Evolutionary conservation across 2,113 vertebrate species (phyloP).

Genomic region (Ardeotis arabs): DNA sequence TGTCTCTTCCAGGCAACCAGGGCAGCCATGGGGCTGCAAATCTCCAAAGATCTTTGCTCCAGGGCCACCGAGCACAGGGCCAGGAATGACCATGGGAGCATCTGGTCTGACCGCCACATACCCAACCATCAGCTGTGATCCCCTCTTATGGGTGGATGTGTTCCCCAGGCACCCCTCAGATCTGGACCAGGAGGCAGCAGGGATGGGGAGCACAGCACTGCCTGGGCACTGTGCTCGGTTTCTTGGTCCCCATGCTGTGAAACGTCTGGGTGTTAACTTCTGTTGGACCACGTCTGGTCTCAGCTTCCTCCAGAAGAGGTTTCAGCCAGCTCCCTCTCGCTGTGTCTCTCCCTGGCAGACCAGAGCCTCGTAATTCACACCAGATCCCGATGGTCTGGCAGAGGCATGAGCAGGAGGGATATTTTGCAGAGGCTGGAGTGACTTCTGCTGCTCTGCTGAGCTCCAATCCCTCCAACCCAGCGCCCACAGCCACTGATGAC

Average conservation of each 20-base stretch:
- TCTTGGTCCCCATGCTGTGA: rapidly evolving
- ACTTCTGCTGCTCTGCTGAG: background rate
- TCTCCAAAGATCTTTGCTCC: background rate
- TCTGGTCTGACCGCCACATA: background rate
- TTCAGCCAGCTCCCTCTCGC: background rate
- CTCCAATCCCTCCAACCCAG: background rate
- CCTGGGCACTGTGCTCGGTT: rapidly evolving
- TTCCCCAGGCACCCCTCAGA: background rate
- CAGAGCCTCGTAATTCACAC: background rate
- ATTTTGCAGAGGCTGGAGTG: background rate
- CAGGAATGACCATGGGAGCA: rapidly evolving
- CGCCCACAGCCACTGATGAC: background rate
- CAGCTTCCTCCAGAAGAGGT: background rate
- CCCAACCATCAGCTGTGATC: background rate
- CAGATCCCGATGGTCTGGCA: rapidly evolving
- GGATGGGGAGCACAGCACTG: background rate
- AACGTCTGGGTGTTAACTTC: background rate
- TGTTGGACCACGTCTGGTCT: background rate
- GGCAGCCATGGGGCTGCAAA: background rate
- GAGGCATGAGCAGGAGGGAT: background rate
- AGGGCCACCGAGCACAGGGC: rapidly evolving
- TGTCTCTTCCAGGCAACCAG: background rate
- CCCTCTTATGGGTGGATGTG: rapidly evolving
- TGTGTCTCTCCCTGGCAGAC: background rate
- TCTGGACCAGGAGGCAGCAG: background rate